Conservation (phyloP, 2,888 invertebrate species). For the Rhyacophila evoluta region DNA sequence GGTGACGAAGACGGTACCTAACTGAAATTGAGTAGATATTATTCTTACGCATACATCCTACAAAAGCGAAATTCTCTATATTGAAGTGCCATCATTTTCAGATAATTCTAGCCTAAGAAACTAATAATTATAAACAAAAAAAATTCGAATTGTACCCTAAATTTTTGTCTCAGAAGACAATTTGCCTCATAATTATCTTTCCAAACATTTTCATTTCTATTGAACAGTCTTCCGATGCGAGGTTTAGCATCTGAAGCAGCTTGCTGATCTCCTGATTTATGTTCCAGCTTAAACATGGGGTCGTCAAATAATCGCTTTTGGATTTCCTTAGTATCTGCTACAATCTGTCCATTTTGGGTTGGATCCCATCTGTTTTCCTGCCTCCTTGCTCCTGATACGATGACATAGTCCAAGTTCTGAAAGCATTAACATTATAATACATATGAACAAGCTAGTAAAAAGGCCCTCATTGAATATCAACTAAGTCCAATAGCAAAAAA, state of each 20-base stretch:
- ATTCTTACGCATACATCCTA: too few relatives aligned
- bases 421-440: too few relatives aligned
- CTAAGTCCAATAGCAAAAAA: too few relatives aligned
- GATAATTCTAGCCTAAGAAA: too few relatives aligned
- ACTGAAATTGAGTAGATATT: too few relatives aligned
- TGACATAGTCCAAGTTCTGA: conserved; percentile 96
- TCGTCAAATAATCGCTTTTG: conserved; percentile 92
- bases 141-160: conserved; percentile 76
- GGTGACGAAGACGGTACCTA: too few relatives aligned
- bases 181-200: conserved; percentile 95
- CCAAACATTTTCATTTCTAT: conserved; percentile 85
- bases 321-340: conserved; percentile 91
- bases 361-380: conserved; percentile 99
- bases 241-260: conserved; percentile 79
- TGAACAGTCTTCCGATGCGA: conserved; percentile 79
- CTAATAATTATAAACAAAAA: too few relatives aligned
- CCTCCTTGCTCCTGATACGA: conserved; percentile 92
- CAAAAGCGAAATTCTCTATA: too few relatives aligned
- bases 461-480: too few relatives aligned
- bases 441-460: too few relatives aligned
- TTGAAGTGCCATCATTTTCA: too few relatives aligned
- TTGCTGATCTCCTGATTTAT: conserved; percentile 84
- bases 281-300: conserved; percentile 98
- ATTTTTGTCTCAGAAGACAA: conserved; percentile 83
- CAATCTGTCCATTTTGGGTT: conserved; percentile 92